phyloP scores from a whole-genome alignment of 2,888 invertebrate genomes.

The Synergus japonicus region DNA sequence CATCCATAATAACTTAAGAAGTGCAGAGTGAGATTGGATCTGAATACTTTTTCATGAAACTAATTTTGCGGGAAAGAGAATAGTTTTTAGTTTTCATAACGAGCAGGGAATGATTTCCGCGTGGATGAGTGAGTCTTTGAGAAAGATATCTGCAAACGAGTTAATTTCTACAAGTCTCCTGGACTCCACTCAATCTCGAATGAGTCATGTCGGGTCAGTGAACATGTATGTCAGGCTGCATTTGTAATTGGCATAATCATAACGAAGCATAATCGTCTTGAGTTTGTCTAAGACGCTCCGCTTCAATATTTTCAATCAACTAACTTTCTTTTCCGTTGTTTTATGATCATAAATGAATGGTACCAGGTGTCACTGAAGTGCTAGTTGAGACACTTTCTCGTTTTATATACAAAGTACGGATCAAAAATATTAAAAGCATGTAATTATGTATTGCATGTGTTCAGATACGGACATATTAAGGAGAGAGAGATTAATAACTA shows the following conservation, averaged over 20 bases:
- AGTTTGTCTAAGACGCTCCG: conserved; percentile 14
- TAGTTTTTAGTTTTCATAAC: not conserved
- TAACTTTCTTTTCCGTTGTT: conserved; percentile 54
- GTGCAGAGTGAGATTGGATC: not conserved
- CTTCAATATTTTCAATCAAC: conserved; percentile 54
- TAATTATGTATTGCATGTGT: no score
- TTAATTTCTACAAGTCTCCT: conserved; percentile 7
- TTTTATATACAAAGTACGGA: not conserved
- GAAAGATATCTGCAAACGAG: conserved; percentile 3
- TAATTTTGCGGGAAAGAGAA: not conserved
- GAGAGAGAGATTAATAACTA: no score
- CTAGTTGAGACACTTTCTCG: not conserved
- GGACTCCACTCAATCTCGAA: conserved; percentile 46
- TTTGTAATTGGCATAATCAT: conserved; percentile 52
- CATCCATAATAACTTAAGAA: not conserved
- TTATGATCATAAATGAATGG: not conserved
- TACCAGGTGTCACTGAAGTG: not conserved
- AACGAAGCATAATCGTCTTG: conserved; percentile 51
- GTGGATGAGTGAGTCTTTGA: not conserved
- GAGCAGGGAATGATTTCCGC: not conserved
- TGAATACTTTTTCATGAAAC: not conserved
- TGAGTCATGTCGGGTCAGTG: conserved; percentile 58
- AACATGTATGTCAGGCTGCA: conserved; percentile 55
- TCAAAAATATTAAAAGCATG: not conserved
- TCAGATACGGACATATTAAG: no score